Evolutionary conservation across 2,888 invertebrate genomes (phyloP).

Genomic region (Tillus elongatus): DNA sequence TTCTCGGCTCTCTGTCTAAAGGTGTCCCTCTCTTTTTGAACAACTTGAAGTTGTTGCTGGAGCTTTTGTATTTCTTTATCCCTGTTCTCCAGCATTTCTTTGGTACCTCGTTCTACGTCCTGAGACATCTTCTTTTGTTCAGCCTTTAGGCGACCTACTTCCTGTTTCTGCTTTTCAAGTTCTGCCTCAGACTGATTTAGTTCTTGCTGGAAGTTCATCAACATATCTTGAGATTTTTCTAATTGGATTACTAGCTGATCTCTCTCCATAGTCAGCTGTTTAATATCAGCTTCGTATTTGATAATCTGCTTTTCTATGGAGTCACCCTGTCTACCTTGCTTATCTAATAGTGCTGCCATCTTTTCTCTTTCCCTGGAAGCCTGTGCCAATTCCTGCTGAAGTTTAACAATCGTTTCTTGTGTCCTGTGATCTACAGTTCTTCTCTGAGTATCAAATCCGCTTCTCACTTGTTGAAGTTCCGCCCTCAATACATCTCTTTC

Average conservation of each 20-base stretch:
- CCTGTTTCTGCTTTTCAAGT: slow-evolving; percentile 69
- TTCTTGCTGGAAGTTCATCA: slow-evolving; percentile 89
- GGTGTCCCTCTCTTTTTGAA: slow-evolving; percentile 55
- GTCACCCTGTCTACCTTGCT: slow-evolving; percentile 68
- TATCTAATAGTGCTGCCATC: slow-evolving; percentile 66
- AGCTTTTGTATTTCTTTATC: slow-evolving; percentile 62
- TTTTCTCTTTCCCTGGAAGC: slow-evolving; percentile 67
- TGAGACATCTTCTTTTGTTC: slow-evolving; percentile 63
- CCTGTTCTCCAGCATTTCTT: slow-evolving; percentile 60
- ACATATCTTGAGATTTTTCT: slow-evolving; percentile 87
- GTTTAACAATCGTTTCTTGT: slow-evolving; percentile 61
- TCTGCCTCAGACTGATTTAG: slow-evolving; percentile 75
- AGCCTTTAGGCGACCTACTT: slow-evolving; percentile 63
- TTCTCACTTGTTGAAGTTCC: slow-evolving; percentile 58
- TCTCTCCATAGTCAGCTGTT: slow-evolving; percentile 74
- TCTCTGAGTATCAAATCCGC: slow-evolving; percentile 56
- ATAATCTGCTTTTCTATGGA: slow-evolving; percentile 78
- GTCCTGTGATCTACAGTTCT: slow-evolving; percentile 58
- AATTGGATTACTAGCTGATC: slow-evolving; percentile 82
- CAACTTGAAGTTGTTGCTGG: slow-evolving; percentile 56
- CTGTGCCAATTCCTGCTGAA: slow-evolving; percentile 65
- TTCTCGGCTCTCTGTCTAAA: slow-evolving; percentile 62
- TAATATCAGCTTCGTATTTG: slow-evolving; percentile 76
- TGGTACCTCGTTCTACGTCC: slow-evolving; percentile 60
- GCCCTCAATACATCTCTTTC: slow-evolving; percentile 64